Percentiles rank a stretch among this genome's conserved stretches.
Conservation (phyloP, 2,797 vertebrate species). For the Spheniscus humboldti region DNA sequence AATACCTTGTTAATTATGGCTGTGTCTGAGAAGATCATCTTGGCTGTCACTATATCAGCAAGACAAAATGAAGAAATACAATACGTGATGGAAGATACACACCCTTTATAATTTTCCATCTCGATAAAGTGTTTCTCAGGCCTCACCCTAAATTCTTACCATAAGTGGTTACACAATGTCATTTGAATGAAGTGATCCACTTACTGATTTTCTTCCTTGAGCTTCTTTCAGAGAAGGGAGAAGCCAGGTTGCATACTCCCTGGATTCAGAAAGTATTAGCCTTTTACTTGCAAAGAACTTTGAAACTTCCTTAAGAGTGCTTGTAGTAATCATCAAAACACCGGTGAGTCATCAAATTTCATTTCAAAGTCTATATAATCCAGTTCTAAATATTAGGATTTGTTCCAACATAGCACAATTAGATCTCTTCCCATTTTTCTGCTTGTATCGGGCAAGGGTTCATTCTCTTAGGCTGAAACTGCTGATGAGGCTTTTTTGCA, state of each 20-base stretch:
- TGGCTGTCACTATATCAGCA: neutral
- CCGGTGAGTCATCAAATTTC: neutral
- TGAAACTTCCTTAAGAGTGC: neutral
- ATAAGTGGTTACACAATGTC: neutral
- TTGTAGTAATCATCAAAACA: neutral
- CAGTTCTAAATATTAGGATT: neutral
- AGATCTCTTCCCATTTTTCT: neutral
- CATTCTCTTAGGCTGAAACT: neutral
- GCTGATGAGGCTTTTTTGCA: neutral
- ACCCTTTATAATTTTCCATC: constrained; percentile 10
- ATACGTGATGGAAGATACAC: neutral
- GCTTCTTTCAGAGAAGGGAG: neutral
- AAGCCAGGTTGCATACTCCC: neutral
- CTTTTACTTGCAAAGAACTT: neutral
- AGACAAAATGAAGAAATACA: constrained; percentile 43
- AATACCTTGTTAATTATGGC: constrained; percentile 9
- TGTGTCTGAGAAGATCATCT: constrained; percentile 24
- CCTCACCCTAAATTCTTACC: constrained; percentile 51
- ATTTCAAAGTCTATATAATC: neutral
- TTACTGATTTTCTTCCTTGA: neutral
- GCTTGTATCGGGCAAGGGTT: neutral
- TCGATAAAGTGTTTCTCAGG: constrained; percentile 29
- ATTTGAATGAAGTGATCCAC: constrained; percentile 1
- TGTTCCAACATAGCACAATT: neutral
- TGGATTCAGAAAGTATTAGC: neutral